Evolutionary conservation across 2,797 vertebrate species (phyloP), one percentile per base, ranked within the genome.

Genomic region (Dipus sagitta): DNA sequence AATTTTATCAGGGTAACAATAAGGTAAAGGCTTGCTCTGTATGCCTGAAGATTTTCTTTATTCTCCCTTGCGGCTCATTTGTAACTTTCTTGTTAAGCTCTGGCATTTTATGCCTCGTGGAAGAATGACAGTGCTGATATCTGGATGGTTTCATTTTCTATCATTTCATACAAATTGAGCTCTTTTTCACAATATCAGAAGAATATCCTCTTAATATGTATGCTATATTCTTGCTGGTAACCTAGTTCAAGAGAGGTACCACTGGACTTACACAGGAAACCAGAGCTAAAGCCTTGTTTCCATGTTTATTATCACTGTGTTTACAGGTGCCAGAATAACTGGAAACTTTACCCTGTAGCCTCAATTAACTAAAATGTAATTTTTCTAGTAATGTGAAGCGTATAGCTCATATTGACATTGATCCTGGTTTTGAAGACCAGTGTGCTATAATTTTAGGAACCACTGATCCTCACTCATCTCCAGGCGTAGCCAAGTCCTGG

Each of bases 61-160:
- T 90, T 88, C 92, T 67, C 64, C 21, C 87, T 88, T 15, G 0
- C 38, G 86, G 91, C 82, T 97, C 92, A 86, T 96, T 96, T 98
- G 88, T 96, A 96, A 95, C 71, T 97, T 97, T 94, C 88, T 90
- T 83, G 92, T 97, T 95, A 93, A 93, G 81, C 91, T 89, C 54
- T 91, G 83, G 78, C 92, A 90, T 97, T 97, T 96, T 94, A 93
- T 97, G 94, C 93, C 74, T 97, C 94, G 95, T 86, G 97, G 88
- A 96, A 96, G 72, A 89, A 96, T 84, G 88, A 96, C 76, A 97
- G 75, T 18, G 0, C 92, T 92, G 94, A 71, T 97, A 96, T 78
- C 94, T 94, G 96, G 95, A 96, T 95, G 93, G 96, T 95, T 96
- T 96, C 97, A 92, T 94, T 97, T 98, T 98, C 95, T 97, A 91